Evolutionary conservation across 2,797 vertebrate species (phyloP), one percentile per base, ranked within the genome.

Genomic region (Cirrhinus molitorella): DNA sequence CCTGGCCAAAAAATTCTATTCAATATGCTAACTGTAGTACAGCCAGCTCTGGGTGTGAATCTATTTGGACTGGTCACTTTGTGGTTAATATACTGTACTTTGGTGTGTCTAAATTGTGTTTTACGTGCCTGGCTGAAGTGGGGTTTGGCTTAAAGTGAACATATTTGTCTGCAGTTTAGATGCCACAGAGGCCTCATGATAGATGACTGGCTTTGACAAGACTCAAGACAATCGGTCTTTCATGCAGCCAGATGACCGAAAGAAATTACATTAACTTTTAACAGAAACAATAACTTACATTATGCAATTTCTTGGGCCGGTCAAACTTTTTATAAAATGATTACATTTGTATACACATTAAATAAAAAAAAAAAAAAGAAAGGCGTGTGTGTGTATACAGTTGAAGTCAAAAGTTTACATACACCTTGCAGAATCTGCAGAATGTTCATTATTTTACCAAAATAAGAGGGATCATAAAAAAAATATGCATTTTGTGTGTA

Each of bases 91-190:
- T 67, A 25, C 31, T 2, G 31, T 34, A 34, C 51, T 40, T 72
- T 40, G 21, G 40, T 34, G 57, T 45, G 4, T 21, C 71, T 71
- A 43, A 76, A 40, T 51, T n/a, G 65, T 67, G 23, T 59, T 68
- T 9, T 66, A 63, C 37, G 19, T 70, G 78, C 45, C 68, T 65
- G 21, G 25, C 40, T 68, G 72, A 90, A 84, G 83, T 88, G 49
- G 28, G 67, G 80, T 86, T 88, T 88, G 82, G 83, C 72, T 78
- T 72, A 88, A 88, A 85, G n/a, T 85, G 25, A n/a, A 73, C 11
- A 59, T 40, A 40, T 61, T 28, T 61, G 16, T 75, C 13, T 45
- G 45, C 47, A 21, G 57, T 47, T 77, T 17, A 77, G 37, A 61
- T 63, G 75, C 57, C 25, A 63, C 23, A 61, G 57, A 63, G 40